These are phyloP conservation scores for Microtus montanus DNA, from an alignment of 2,113 vertebrate species.

Conservation along the genomic window DNA sequence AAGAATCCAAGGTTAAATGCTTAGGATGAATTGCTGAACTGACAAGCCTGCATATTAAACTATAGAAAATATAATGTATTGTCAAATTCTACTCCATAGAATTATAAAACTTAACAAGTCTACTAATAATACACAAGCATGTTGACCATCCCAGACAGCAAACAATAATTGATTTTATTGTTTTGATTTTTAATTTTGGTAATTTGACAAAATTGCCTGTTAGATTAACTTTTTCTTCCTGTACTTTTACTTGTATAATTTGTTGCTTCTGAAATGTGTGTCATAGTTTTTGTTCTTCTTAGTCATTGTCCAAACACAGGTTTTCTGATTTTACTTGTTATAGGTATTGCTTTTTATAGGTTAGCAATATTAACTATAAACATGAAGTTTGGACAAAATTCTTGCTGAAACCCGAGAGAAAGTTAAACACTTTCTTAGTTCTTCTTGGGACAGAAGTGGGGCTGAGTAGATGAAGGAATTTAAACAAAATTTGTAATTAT, in stretches of 20 bases:
- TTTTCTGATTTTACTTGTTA: background rate
- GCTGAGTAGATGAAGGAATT: constrained; percentile 15
- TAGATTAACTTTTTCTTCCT: background rate
- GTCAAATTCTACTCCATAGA: background rate
- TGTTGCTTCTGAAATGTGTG: background rate
- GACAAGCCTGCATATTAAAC: constrained; percentile 31
- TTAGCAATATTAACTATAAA: background rate
- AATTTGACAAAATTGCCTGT: background rate
- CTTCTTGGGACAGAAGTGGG: constrained; percentile 3
- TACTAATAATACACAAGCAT: background rate
- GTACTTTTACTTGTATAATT: background rate
- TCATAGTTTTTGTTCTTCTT: background rate
- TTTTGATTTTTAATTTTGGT: background rate
- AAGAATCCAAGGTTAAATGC: background rate
- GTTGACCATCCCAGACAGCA: background rate
- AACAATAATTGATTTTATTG: background rate
- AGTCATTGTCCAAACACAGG: background rate
- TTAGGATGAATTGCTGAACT: background rate
- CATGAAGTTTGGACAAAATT: constrained; percentile 12
- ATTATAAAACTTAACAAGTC: background rate
- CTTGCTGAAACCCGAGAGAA: background rate
- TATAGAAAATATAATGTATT: constrained; percentile 22
- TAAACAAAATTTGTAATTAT: background rate
- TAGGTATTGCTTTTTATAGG: background rate
- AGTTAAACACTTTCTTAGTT: background rate